Base-by-base conservation (phyloP, 2,113 vertebrate genomes). In the Syngnathus scovelli region DNA sequence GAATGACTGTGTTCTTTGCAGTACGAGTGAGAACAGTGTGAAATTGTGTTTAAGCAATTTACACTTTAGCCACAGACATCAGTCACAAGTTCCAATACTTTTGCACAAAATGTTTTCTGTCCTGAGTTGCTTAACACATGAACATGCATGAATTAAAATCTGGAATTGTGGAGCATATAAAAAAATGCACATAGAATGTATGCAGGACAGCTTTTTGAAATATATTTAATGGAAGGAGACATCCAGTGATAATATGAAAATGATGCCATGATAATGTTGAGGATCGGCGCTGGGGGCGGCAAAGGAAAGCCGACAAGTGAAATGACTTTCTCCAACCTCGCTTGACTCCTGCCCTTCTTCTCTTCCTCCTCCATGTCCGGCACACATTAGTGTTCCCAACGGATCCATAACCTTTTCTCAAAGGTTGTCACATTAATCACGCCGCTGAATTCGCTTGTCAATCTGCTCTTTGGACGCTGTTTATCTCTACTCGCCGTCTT, bases 351-450 rank as follows among this genome's bases (percentile, higher is more conserved):
- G 82, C 71, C 80, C 83, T 86, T 85, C 84, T 68, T 77, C 73
- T 61, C 70, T 70, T 55, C 75, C 81, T 76, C 75, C 71, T 66
- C 58, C 61, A 52, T 86, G 80, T 88, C 81, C 77, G 48, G 61
- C 72, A 80, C 76, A 87, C 85, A 84, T 86, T 82, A 85, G 77
- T 38, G 80, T 78, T 87, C 85, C 85, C 76, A 12, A 48, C 0
- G 68, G 82, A 86, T 83, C 78, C 72, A 78, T 82, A 88, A 89
- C 88, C 85, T 88, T 89, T 84, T 83, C 81, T 87, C 83, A 85
- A 91, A 88, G 87, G 86, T 88, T 90, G 86, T 88, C 85, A 80
- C 81, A 89, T 90, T 89, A 89, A 86, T 89, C 85, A 88, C 73
- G 65, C 80, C 64, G 77, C 74, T 83, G 88, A 88, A 83, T 88